Base-by-base conservation (phyloP, 1,140 invertebrate species). In the Agrypnia vestita region DNA sequence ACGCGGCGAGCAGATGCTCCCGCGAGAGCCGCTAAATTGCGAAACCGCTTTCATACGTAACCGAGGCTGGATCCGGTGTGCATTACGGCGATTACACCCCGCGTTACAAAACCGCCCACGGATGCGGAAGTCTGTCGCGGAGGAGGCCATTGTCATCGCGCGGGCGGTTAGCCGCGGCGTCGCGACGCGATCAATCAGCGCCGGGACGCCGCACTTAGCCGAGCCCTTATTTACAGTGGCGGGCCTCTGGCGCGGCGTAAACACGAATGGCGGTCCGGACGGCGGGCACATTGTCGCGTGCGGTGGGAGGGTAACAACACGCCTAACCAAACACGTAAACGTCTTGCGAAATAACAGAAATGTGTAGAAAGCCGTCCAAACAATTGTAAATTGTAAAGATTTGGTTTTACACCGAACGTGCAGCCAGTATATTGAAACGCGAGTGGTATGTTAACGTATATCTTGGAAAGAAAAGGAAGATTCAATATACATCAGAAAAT, bases 181-280 rank as follows among this genome's bases (percentile, higher is more conserved):
- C 77, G 55, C 61, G 81, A 77, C 81, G 81, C 74, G 13, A 82
- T 82, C 76, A 78, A 80, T 82, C 81, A 82, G 78, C 71, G 7
- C 71, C 25, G 64, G 61, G 75, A 62, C 61, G 61, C 62, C 47
- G 73, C 59, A 61, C 59, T 67, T 67, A 25, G 35, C 51, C 71
- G 17, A 74, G 71, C 71, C 71, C 71, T 56, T 74, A 74, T 74
- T 74, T 74, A 44, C 71, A 59, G 51, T 35, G 10, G 43, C 47
- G 67, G 15, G 67, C 67, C 44, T 25, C 12, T 15, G 44, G n/a
- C 35, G 67, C 46, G 43, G 67, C 8, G 56, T 47, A 47, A 11
- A 71, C 67, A 49, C 47, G 43, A 71, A 47, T 47, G 46, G 61
- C 12, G 35, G 9, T 15, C 11, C 8, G 61, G 11, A 9, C 49